Conservation (phyloP, 2,113 vertebrate species). For the Fukomys damarensis region DNA sequence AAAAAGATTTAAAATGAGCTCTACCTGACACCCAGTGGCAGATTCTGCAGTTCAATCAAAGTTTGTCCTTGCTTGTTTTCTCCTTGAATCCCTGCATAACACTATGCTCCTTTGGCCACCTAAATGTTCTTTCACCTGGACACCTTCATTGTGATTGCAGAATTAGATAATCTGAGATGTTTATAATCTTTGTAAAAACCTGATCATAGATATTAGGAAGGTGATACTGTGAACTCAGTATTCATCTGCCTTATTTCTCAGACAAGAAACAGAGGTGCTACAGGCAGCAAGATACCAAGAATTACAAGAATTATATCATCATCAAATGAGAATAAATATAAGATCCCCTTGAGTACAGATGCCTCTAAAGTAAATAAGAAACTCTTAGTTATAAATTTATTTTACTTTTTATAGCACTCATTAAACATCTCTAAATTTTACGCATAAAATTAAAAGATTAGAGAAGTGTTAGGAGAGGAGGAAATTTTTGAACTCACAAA, state of each 20-base stretch:
- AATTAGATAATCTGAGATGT: background rate
- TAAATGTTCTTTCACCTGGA: background rate
- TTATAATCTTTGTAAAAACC: background rate
- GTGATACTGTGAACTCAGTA: constrained; percentile 23
- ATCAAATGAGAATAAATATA: constrained; percentile 8
- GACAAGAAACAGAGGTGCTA: background rate
- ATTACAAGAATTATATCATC: background rate
- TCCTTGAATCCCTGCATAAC: background rate
- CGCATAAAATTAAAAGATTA: background rate
- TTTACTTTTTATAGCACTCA: background rate
- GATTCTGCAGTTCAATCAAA: background rate
- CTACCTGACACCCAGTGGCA: background rate
- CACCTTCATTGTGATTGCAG: background rate
- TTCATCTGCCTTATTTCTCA: background rate
- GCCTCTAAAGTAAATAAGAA: background rate
- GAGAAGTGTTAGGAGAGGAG: background rate
- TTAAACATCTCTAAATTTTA: background rate
- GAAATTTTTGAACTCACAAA: background rate
- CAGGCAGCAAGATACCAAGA: background rate
- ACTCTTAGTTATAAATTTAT: background rate
- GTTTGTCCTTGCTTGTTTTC: background rate
- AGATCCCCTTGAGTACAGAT: background rate
- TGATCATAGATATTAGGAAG: background rate
- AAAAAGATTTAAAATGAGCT: constrained; percentile 13
- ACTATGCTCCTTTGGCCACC: background rate